Base-by-base conservation (phyloP, 1,140 invertebrate species). In the Antheraea pernyi region DNA sequence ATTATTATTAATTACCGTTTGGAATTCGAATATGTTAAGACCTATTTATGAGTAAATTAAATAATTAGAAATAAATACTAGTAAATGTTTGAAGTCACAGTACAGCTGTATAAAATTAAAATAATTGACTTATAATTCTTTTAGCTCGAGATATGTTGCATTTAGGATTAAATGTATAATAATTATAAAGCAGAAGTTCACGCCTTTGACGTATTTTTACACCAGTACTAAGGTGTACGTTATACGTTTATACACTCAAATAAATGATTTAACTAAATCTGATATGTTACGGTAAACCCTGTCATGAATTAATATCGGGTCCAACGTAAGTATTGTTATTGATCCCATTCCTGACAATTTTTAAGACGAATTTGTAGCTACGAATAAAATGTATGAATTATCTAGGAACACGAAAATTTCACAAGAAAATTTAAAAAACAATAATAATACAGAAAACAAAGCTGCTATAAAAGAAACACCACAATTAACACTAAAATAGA, bases 271-370 rank as follows among this genome's bases (percentile, higher is more conserved):
- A 78, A 75, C 80, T 81, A 73, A 68, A 76, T 80, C 76, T 86
- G 84, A 86, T 86, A 86, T 86, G 84, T 86, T 76, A 80, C 68
- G 78, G 78, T 79, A 81, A 79, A 86, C 84, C 84, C 84, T 85
- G 83, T 86, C 72, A 76, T 78, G 75, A 81, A 70, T 75, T 75
- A 77, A 71, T 75, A 75, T 77, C 77, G 77, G 75, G 73, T 80
- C 69, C 79, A 70, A 77, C 70, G 77, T 83, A 79, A 80, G 74
- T 81, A 80, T 76, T 78, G 77, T n/a, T 16, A 53, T 84, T 86
- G 83, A 80, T 85, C 84, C 84, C 83, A 72, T 66, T 76, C 82
- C 61, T 73, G 39, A 11, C 39, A 53, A 16, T 16, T n/a, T 53
- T 53, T 42, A 42, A 10, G 39, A 42, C 11, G 7, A 42, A 7